These are phyloP conservation scores for Tachina fera DNA, from an alignment of 2,888 invertebrate genomes.

Conservation along the genomic window DNA sequence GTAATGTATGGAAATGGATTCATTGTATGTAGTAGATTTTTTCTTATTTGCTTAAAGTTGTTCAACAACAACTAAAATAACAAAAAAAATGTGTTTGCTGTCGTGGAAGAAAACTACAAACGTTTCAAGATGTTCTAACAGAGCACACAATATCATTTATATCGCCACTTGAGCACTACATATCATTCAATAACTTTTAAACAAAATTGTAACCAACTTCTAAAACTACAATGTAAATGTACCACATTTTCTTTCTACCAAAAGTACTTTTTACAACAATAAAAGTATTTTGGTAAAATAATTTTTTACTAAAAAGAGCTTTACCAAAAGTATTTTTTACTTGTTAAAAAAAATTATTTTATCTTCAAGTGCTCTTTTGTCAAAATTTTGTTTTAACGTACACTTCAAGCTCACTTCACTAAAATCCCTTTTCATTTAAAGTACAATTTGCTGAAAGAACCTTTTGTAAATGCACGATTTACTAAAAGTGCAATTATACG, in stretches of 20 bases:
- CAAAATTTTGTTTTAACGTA: too few species aligned
- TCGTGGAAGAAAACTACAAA: not conserved
- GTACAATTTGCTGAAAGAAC: too few species aligned
- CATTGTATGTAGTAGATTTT: conserved; percentile 29
- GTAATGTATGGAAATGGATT: conserved; percentile 36
- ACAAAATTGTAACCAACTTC: conserved; percentile 10
- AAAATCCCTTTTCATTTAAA: too few species aligned
- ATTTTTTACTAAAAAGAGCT: too few species aligned
- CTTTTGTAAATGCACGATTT: not conserved
- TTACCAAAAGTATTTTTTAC: too few species aligned
- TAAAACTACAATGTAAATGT: too few species aligned
- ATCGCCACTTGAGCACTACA: conserved; percentile 26
- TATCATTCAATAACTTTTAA: not conserved
- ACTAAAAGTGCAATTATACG: not conserved
- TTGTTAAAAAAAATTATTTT: too few species aligned
- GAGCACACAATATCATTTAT: conserved; percentile 35
- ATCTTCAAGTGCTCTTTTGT: too few species aligned
- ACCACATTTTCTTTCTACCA: too few species aligned
- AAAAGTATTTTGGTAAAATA: too few species aligned
- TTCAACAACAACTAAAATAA: conserved; percentile 25
- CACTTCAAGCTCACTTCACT: too few species aligned
- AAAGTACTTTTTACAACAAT: too few species aligned
- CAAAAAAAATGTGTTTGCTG: not conserved
- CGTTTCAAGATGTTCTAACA: conserved; percentile 17
- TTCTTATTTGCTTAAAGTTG: conserved; percentile 39